Base-by-base conservation (phyloP, 1,140 invertebrate genomes). In the Apis laboriosa region DNA sequence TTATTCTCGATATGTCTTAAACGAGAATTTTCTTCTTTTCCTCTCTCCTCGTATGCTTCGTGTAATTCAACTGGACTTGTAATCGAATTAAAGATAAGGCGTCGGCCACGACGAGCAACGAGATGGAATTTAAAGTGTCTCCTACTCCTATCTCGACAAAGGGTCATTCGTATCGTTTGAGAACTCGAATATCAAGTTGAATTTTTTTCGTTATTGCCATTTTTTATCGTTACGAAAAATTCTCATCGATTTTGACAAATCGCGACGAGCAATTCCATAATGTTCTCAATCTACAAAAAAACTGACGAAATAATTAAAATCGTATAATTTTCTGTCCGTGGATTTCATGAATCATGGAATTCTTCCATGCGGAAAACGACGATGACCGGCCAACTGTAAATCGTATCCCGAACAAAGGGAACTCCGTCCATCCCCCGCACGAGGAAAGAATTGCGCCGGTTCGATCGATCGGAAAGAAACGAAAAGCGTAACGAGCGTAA, bases 31-130 rank as follows among this genome's bases (percentile, higher is more conserved):
- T 7, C 60, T 12, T 61, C 12, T 9, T 5, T 13, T 8, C 12
- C 5, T 24, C 9, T 12, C 12, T 63, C 12, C 15, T 13, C 51
- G 7, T 17, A 8, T 24, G 15, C 24, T 55, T 28, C 15, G 24
- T 7, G 9, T 9, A 15, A 60, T 60, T 24, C 55, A 61, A 34
- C 68, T 5, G 53, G 15, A 60, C 28, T 43, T 43, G 12, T 80
- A 88, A 88, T 83, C 80, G 80, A 88, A 77, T 88, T 68, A 82
- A 80, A 83, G 87, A 88, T 83, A 85, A 88, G 78, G 51, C 71
- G 67, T 61, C 19, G 73, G 61, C 74, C 49, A 17, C 49, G 15
- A 43, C 24, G 43, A 58, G 70, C 34, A 85, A 85, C 55, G 56
- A 84, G 75, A 64, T 72, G 78, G 75, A 87, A 87, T 85, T 88